Evolutionary conservation across 2,113 vertebrate genomes (phyloP), one percentile per base, ranked within the genome.

Genomic region (Elgaria multicarinata): DNA sequence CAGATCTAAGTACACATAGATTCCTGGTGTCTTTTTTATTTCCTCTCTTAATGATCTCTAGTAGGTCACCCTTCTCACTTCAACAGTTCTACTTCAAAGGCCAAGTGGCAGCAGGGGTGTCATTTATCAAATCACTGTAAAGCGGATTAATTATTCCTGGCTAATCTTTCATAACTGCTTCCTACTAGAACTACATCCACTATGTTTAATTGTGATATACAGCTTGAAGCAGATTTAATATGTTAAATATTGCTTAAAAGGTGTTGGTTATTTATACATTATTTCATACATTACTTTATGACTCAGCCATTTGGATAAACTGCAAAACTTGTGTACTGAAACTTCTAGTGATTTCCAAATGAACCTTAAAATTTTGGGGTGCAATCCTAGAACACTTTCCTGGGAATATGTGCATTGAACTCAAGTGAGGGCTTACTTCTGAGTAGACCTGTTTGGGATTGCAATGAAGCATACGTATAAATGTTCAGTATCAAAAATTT

Each of bases 241-340:
- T 72, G 66, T 62, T 67, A 83, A 46, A 72, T 14, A 8, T 62
- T 88, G 39, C 50, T 62, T 77, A 82, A 72, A 66, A 50, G 66
- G 67, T 31, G 18, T 69, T 81, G 22, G 1, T 82, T 55, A 36
- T 90, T 93, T 55, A 81, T 87, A 33, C 81, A 62, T 3, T 67
- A 2, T 42, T 90, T 93, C 50, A 81, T 87, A 33, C 81, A 62
- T 3, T 67, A 2, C 46, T 80, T 36, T 71, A 2, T 86, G 72
- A 72, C 36, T 89, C 9, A 24, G 26, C 76, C 55, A 28, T 88
- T 88, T 77, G 62, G 86, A 22, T 88, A 66, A 93, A 74, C 72
- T 67, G 7, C 58, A 88, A 85, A 85, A 88, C 74, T 62, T 16
- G 26, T 33, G 39, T 42, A n/a, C 42, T 53, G 31, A 72, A 75